Percentiles rank a stretch among this genome's conserved stretches.
These are phyloP conservation scores for Mesorhabditis sp. DNA, from an alignment of 2,888 invertebrate genomes.

Conservation along the genomic window DNA sequence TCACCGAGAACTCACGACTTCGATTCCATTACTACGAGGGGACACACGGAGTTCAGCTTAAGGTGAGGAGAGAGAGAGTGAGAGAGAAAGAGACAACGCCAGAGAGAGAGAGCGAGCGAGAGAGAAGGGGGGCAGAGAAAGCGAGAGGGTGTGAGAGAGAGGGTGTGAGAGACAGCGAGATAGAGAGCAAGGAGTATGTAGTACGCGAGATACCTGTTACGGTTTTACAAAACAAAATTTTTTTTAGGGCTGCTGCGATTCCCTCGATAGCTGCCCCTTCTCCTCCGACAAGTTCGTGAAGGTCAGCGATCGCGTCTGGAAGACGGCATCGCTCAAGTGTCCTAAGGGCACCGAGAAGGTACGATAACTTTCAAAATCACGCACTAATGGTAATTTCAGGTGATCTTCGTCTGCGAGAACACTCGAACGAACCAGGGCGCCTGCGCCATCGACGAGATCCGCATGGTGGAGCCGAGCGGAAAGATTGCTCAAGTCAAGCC, in stretches of 20 bases:
- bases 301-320: slow-evolving; percentile 55
- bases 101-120: slow-evolving; percentile 53
- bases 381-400: slow-evolving; percentile 27
- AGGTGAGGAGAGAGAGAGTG: slow-evolving; percentile 28
- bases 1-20: slow-evolving; percentile 44
- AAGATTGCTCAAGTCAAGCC: slow-evolving; percentile 36
- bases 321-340: slow-evolving; percentile 51
- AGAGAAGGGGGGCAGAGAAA: slow-evolving; percentile 53
- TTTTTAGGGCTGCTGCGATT: slow-evolving; percentile 33
- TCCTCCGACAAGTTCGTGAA: slow-evolving; percentile 55
- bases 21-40: slow-evolving; percentile 57
- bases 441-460: slow-evolving; percentile 56
- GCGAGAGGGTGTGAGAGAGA: slow-evolving; percentile 23
- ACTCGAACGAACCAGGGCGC: slow-evolving; percentile 57
- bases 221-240: not conserved
- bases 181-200: too few species aligned
- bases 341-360: slow-evolving; percentile 55
- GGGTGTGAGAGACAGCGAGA: too few species aligned
- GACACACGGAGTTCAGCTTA: slow-evolving; percentile 57
- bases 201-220: not conserved
- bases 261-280: slow-evolving; percentile 44
- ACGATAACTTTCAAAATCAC: not conserved
- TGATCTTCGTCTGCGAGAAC: slow-evolving; percentile 57
- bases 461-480: slow-evolving; percentile 45
- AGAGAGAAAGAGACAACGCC: slow-evolving; percentile 39